Percentiles rank a stretch among this genome's conserved stretches.
Evolutionary conservation across 2,113 vertebrate genomes (phyloP).

Genomic region (Anser cygnoides): DNA sequence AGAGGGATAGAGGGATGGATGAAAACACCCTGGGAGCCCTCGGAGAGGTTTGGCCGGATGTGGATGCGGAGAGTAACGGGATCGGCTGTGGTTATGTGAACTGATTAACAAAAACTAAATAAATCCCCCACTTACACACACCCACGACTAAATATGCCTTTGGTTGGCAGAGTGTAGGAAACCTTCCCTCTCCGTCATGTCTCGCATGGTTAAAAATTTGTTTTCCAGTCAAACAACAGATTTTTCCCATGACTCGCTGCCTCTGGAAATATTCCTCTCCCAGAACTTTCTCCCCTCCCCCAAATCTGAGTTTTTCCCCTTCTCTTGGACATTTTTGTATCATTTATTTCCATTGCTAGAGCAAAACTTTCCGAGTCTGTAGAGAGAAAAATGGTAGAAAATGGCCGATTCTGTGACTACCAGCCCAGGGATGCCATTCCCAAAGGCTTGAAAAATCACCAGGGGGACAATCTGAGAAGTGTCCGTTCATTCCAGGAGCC

Average conservation of each 20-base stretch:
- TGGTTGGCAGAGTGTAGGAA: neutral
- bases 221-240: neutral
- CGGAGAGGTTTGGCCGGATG: neutral
- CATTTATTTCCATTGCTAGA: conserved; percentile 6
- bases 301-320: neutral
- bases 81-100: neutral
- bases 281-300: conserved; percentile 9
- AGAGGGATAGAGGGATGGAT: neutral
- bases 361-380: conserved; percentile 13
- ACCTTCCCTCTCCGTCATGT: neutral
- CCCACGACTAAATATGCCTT: neutral
- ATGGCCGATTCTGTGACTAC: neutral
- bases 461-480: neutral
- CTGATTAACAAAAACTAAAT: neutral
- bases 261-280: conserved; percentile 42
- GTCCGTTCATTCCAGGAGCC: neutral
- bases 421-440: neutral
- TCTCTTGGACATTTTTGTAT: neutral
- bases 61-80: rapidly evolving
- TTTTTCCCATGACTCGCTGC: conserved; percentile 35
- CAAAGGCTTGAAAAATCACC: conserved; percentile 17
- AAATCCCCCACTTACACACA: neutral
- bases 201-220: neutral
- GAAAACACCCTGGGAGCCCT: neutral
- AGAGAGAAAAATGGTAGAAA: neutral